These are phyloP conservation scores for Orius insidiosus DNA, from an alignment of 1,140 invertebrate species.

Conservation along the genomic window DNA sequence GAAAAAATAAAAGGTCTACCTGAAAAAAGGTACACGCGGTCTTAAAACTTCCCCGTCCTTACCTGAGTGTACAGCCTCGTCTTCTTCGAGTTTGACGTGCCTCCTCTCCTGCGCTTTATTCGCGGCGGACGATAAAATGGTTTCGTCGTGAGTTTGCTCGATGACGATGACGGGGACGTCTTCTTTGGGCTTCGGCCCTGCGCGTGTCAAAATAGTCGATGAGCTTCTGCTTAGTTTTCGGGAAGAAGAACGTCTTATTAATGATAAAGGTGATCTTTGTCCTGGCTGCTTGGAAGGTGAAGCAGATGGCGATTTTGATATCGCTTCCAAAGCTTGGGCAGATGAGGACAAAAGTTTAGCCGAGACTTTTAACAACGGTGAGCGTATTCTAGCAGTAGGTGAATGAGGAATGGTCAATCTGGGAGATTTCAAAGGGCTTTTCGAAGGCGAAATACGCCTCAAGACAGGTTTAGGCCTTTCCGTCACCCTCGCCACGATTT, in stretches of 20 bases:
- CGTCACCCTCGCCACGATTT: conserved; percentile 4
- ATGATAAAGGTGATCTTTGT: conserved; percentile 16
- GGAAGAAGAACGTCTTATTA: conserved; percentile 47
- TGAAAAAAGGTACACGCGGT: too few relatives aligned
- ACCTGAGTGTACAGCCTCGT: conserved; percentile 45
- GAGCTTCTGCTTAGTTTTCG: conserved; percentile 48
- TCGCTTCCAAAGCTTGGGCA: conserved; percentile 19
- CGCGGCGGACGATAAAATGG: conserved; percentile 22
- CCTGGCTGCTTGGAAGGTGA: conserved; percentile 7
- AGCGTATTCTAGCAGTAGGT: conserved; percentile 10
- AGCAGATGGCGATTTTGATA: not conserved
- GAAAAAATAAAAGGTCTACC: too few relatives aligned
- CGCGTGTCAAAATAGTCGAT: conserved; percentile 22
- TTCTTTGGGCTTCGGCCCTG: conserved; percentile 7
- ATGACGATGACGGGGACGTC: conserved; percentile 13
- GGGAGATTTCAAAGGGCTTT: conserved; percentile 10
- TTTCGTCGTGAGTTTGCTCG: conserved; percentile 17
- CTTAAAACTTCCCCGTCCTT: conserved; percentile 15
- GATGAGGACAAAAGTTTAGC: conserved; percentile 19
- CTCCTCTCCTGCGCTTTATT: conserved; percentile 23
- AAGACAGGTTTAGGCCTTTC: conserved; percentile 6
- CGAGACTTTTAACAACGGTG: conserved; percentile 17
- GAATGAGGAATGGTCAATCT: conserved; percentile 16
- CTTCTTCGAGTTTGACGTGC: conserved; percentile 30
- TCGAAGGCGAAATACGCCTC: conserved; percentile 11